Evolutionary conservation across 2,797 vertebrate species (phyloP), one percentile per base, ranked within the genome.

Genomic region (Simalia tracyae): DNA sequence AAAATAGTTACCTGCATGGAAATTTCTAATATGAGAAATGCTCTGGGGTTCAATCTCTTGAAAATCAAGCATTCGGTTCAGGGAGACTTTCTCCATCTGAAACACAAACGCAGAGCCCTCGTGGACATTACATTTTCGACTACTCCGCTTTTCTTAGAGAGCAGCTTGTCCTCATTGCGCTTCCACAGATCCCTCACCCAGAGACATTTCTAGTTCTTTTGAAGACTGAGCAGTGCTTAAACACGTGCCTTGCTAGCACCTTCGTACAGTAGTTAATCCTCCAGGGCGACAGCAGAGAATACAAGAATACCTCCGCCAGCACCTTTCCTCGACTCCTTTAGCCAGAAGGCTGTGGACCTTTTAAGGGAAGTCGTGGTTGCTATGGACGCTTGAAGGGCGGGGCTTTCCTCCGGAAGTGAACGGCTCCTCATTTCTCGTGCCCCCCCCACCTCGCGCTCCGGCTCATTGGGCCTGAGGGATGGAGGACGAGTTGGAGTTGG

Each of bases 401-500:
- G 89, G 86, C 91, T 56, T 84, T 94, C 88, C 92, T 95, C 98
- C 97, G 98, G 98, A 98, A 98, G 97, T 97, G 92, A 95, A 91
- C 4, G 72, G 26, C 26, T 9, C 36, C 46, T n/a, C 24, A 11
- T 1, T 64, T 24, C 24, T 26, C 7, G 36, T 1, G 0, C 42
- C 4, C 22, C n/a, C 56, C 4, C 11, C 76, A 1, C 24, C 54
- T 0, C 56, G 26, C 86, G 36, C 26, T 14, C 60, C 19, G 50
- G 7, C 12, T 26, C 2, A 5, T 11, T 10, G 86, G 89, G 59
- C 17, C 59, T 36, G 92, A 7, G 92, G 96, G 72, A 99, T 99
- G 98, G 98, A 98, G 31, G 98, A 98, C 0, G 95, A 96, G 88
- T 90, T 97, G 92, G 97, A 98, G 56, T 92, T 98, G 36, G 96